Conservation (phyloP, 2,113 vertebrate species). For the Hypanus sabinus region DNA sequence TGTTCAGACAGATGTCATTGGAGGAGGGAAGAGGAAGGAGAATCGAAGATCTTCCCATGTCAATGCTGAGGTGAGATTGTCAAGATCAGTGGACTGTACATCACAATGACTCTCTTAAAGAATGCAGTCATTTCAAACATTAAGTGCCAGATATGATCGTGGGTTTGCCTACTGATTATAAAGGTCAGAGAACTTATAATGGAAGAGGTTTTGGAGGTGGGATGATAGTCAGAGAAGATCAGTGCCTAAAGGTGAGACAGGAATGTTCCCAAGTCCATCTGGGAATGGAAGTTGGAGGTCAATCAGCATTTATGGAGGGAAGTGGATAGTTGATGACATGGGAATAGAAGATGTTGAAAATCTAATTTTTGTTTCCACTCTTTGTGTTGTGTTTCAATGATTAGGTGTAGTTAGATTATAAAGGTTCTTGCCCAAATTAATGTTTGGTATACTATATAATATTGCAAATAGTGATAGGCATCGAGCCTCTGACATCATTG, state of each 20-base stretch:
- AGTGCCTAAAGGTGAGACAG: background rate
- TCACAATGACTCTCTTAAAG: background rate
- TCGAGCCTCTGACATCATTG: too few relatives aligned
- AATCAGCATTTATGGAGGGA: too few relatives aligned
- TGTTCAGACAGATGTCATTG: background rate
- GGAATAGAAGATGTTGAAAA: too few relatives aligned
- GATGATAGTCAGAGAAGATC: background rate
- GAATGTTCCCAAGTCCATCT: background rate
- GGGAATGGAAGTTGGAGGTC: background rate
- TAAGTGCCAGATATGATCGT: background rate
- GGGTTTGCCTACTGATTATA: background rate
- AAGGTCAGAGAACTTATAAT: background rate
- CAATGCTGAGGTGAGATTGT: background rate
- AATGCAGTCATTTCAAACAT: background rate
- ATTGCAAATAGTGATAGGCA: too few relatives aligned
- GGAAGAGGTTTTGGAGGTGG: background rate
- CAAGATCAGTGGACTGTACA: background rate
- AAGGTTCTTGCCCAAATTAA: too few relatives aligned
- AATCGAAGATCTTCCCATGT: too few relatives aligned
- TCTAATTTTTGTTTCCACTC: too few relatives aligned
- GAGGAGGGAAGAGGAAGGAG: background rate
- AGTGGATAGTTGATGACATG: too few relatives aligned
- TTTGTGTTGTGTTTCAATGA: too few relatives aligned
- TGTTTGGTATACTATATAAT: too few relatives aligned
- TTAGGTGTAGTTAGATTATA: too few relatives aligned